phyloP scores from a whole-genome alignment of 1,140 invertebrate species.

The Limonius californicus region DNA sequence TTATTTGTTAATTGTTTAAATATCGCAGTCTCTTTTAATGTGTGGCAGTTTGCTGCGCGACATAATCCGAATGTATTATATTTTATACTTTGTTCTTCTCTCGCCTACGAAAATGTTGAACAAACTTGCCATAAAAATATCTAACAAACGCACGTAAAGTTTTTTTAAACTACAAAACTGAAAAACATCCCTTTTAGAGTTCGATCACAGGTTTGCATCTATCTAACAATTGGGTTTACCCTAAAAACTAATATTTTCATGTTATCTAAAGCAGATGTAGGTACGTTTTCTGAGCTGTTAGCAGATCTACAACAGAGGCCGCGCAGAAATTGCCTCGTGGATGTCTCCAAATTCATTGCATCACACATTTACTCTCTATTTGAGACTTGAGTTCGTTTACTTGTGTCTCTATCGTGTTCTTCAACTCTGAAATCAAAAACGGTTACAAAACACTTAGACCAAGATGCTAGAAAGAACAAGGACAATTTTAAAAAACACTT shows the following conservation, averaged over 20 bases:
- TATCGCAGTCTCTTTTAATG: conserved; percentile 47
- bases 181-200: neutral
- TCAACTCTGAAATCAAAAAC: conserved; percentile 70
- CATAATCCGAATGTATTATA: conserved; percentile 13
- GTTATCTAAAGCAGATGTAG: conserved; percentile 12
- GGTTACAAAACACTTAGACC: neutral
- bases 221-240: conserved; percentile 3
- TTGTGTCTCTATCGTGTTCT: conserved; percentile 92
- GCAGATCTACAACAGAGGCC: conserved; percentile 23
- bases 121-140: neutral
- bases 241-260: conserved; percentile 3
- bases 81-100: conserved; percentile 1
- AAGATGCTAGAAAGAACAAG: conserved; percentile 9
- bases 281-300: conserved; percentile 14
- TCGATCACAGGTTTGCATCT: conserved; percentile 17
- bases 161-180: neutral
- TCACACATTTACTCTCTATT: conserved; percentile 89
- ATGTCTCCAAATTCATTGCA: conserved; percentile 65
- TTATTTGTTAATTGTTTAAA: conserved; percentile 46
- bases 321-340: conserved; percentile 41
- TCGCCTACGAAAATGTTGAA: too few species aligned
- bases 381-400: conserved; percentile 91
- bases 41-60: conserved; percentile 27
- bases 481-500: too few species aligned
- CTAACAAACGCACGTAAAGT: neutral